These are phyloP conservation scores for Erpobdella octoculata DNA, from an alignment of 2,888 invertebrate genomes.

Conservation along the genomic window DNA sequence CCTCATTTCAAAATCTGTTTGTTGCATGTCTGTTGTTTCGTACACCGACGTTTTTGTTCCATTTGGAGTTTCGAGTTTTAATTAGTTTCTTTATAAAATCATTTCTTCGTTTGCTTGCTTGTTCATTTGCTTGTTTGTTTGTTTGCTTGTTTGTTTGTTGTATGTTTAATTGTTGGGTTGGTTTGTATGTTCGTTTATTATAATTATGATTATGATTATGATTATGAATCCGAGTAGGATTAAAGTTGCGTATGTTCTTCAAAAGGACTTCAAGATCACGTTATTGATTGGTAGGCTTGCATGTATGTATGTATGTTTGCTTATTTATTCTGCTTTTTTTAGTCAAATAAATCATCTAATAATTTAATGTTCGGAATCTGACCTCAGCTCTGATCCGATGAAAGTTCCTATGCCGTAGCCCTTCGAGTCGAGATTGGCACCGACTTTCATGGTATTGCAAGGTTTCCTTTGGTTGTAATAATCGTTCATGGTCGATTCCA, in stretches of 20 bases:
- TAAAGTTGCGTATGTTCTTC: too few relatives aligned
- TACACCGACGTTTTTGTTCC: too few relatives aligned
- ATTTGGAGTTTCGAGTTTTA: too few relatives aligned
- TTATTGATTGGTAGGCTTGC: too few relatives aligned
- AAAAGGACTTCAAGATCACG: too few relatives aligned
- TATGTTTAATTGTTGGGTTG: neutral
- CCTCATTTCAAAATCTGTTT: too few relatives aligned
- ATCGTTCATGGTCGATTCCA: slow-evolving; percentile 61
- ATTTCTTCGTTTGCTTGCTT: too few relatives aligned
- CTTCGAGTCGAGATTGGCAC: slow-evolving; percentile 69
- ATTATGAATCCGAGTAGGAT: too few relatives aligned
- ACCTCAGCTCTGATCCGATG: slow-evolving; percentile 83
- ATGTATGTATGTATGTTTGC: neutral
- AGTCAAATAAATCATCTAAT: neutral
- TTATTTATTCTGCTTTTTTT: neutral
- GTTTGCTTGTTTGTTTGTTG: too few relatives aligned
- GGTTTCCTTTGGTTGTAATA: slow-evolving; percentile 80
- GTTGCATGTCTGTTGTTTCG: too few relatives aligned
- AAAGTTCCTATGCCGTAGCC: slow-evolving; percentile 92
- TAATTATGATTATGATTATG: neutral
- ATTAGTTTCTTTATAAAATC: too few relatives aligned
- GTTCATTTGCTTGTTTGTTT: too few relatives aligned
- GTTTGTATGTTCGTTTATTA: neutral
- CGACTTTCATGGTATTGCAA: slow-evolving; percentile 59
- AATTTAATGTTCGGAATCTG: slow-evolving; percentile 39